A percentile compares a stretch with the other conserved stretches of the same genome.
Evolutionary conservation across 2,888 invertebrate species (phyloP).

Genomic region (Drosophila austrosaltans): DNA sequence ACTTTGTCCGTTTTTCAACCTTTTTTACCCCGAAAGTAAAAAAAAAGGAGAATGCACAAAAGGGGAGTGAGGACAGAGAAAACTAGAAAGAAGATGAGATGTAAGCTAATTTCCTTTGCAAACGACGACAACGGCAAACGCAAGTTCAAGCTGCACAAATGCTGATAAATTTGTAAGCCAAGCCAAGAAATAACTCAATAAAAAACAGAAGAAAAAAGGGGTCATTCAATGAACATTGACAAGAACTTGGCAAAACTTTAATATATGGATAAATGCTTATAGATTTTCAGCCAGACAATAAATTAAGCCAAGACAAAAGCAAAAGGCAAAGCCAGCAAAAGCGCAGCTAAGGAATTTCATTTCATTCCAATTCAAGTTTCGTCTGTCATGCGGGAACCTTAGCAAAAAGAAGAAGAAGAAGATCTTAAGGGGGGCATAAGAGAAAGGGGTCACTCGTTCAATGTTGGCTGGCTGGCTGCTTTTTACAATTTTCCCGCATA

Average conservation of each 20-base stretch:
- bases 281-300: slow-evolving; percentile 61
- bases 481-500: slow-evolving; percentile 44
- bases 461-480: neutral
- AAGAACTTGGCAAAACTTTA: slow-evolving; percentile 74
- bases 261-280: slow-evolving; percentile 58
- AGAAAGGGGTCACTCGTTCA: neutral
- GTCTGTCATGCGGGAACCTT: slow-evolving; percentile 1
- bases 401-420: neutral
- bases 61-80: neutral
- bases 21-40: slow-evolving; percentile 29
- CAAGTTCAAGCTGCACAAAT: slow-evolving; percentile 44
- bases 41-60: slow-evolving; percentile 19
- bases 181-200: slow-evolving; percentile 71
- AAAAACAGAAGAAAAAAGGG: slow-evolving; percentile 20
- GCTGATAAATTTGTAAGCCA: slow-evolving; percentile 54
- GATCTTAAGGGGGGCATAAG: neutral
- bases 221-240: slow-evolving; percentile 62
- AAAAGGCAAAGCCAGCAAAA: slow-evolving; percentile 20
- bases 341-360: slow-evolving; percentile 61
- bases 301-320: slow-evolving; percentile 48
- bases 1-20: slow-evolving; percentile 32
- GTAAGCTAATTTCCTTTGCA: slow-evolving; percentile 60
- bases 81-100: neutral
- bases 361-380: slow-evolving; percentile 50
- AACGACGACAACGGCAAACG: slow-evolving; percentile 16